Evolutionary conservation across 1,140 invertebrate species (phyloP).

Genomic region (Drepana arcuata): DNA sequence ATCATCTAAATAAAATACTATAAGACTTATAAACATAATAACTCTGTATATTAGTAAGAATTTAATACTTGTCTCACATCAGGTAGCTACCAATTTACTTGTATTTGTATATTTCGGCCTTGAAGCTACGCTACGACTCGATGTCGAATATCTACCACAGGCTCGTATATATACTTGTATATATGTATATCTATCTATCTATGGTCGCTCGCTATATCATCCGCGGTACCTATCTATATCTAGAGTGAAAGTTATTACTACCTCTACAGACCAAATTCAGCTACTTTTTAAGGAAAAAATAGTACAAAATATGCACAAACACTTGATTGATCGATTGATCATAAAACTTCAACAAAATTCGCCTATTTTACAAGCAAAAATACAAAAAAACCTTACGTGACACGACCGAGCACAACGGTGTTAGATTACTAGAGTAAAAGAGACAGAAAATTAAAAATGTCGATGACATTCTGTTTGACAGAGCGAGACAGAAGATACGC

Average conservation of each 20-base stretch:
- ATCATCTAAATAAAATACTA: slow-evolving; percentile 39
- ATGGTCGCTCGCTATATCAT: slow-evolving; percentile 61
- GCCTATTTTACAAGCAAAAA: slow-evolving; percentile 53
- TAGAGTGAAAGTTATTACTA: slow-evolving; percentile 70
- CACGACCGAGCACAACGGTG: slow-evolving; percentile 70
- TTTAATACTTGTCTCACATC: slow-evolving; percentile 49
- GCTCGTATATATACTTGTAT: no score
- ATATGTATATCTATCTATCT: slow-evolving; percentile 48
- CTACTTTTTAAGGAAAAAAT: slow-evolving; percentile 14
- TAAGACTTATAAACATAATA: no score
- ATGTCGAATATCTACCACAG: slow-evolving; percentile 69
- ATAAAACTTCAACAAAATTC: slow-evolving; percentile 33
- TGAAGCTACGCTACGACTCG: slow-evolving; percentile 51
- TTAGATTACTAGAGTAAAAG: slow-evolving; percentile 68
- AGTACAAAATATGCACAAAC: slow-evolving; percentile 23
- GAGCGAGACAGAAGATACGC: slow-evolving; percentile 57
- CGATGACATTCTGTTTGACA: slow-evolving; percentile 47
- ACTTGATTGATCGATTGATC: slow-evolving; percentile 17
- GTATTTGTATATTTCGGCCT: slow-evolving; percentile 67
- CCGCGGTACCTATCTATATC: slow-evolving; percentile 62
- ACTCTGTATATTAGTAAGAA: no score
- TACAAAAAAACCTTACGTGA: slow-evolving; percentile 70
- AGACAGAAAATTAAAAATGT: slow-evolving; percentile 52
- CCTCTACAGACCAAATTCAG: slow-evolving; percentile 49
- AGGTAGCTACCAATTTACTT: slow-evolving; percentile 43